Evolutionary conservation across 2,888 invertebrate genomes (phyloP).

Genomic region (Epistrophella euchroma): DNA sequence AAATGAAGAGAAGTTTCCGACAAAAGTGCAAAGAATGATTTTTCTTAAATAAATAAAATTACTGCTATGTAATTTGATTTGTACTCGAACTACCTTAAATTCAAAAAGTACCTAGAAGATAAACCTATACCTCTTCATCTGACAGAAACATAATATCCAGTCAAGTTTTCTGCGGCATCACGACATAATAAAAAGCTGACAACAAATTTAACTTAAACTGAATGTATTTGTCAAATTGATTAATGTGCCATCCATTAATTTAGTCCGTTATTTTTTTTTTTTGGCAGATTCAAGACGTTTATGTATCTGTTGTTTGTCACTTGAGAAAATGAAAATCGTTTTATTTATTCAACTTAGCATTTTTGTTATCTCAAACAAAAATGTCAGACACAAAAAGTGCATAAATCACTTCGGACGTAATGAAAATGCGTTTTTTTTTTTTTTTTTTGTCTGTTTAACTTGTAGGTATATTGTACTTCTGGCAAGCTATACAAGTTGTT

Average conservation of each 20-base stretch:
- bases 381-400: slow-evolving; percentile 53
- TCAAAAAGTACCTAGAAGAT: background rate
- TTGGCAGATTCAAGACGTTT: slow-evolving; percentile 58
- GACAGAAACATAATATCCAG: slow-evolving; percentile 1
- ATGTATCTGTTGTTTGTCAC: slow-evolving; percentile 72
- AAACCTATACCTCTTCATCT: background rate
- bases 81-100: background rate
- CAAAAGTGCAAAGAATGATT: background rate
- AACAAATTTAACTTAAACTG: slow-evolving; percentile 61
- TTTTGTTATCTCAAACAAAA: slow-evolving; percentile 44
- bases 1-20: background rate
- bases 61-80: too few relatives aligned
- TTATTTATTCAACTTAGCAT: slow-evolving; percentile 62
- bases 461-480: slow-evolving; percentile 9
- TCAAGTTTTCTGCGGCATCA: background rate
- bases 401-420: slow-evolving; percentile 43
- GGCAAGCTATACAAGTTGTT: slow-evolving; percentile 24
- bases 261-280: slow-evolving; percentile 23
- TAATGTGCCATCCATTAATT: slow-evolving; percentile 64
- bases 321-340: slow-evolving; percentile 58
- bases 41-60: background rate
- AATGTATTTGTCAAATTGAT: slow-evolving; percentile 73
- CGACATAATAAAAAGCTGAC: slow-evolving; percentile 45
- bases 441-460: background rate
- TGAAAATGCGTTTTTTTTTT: slow-evolving; percentile 20